A percentile compares a stretch with the other conserved stretches of the same genome.
phyloP scores from a whole-genome alignment of 2,888 invertebrate species.

The Embidobia sp. region DNA sequence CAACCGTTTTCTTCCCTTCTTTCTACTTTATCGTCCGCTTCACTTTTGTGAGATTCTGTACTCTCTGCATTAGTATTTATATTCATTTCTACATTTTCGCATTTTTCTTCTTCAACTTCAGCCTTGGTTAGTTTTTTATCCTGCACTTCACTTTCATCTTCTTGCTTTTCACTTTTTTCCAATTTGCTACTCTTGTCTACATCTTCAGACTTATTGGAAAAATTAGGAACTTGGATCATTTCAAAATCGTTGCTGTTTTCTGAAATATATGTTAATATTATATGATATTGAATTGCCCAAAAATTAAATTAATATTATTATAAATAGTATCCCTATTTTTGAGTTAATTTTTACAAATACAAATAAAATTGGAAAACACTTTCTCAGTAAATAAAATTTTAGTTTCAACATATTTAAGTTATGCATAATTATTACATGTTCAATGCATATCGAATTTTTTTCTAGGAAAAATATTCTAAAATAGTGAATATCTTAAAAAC shows the following conservation, averaged over 20 bases:
- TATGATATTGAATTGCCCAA: no score
- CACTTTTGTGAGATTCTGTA: constrained; percentile 25
- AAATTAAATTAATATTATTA: no score
- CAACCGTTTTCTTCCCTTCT: constrained; percentile 17
- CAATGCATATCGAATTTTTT: no score
- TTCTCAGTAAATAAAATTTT: no score
- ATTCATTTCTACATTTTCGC: neutral
- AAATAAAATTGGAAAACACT: no score
- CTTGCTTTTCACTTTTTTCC: constrained; percentile 9
- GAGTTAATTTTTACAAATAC: no score
- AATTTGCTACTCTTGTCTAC: neutral
- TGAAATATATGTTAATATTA: constrained; percentile 12
- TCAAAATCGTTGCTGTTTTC: constrained; percentile 23
- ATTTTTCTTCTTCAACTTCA: neutral
- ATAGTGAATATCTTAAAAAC: no score
- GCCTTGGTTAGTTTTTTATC: neutral
- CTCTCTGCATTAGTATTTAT: constrained; percentile 18
- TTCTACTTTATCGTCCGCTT: constrained; percentile 28
- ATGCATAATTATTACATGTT: no score
- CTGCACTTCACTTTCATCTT: neutral
- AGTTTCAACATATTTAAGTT: no score
- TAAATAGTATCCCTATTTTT: no score
- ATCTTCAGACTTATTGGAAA: constrained; percentile 7
- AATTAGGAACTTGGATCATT: constrained; percentile 42
- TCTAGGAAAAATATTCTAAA: no score